Percentiles rank a stretch among this genome's conserved stretches.
Evolutionary conservation across 2,113 vertebrate species (phyloP).

Genomic region (Pantherophis guttatus): DNA sequence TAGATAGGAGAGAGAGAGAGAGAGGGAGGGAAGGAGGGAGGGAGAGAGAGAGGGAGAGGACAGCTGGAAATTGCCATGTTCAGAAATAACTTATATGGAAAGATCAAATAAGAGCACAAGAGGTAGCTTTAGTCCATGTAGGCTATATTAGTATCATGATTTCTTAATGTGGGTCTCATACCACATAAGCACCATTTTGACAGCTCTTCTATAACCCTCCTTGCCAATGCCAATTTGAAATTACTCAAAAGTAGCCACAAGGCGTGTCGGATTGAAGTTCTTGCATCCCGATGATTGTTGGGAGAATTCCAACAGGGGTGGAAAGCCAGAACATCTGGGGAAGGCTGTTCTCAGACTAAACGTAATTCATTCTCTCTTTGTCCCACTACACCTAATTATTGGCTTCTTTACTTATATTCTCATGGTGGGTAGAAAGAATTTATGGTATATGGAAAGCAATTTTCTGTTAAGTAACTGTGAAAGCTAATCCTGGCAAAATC

Average conservation of each 20-base stretch:
- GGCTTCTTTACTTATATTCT: not conserved
- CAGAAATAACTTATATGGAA: slow-evolving; percentile 21
- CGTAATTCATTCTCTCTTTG: not conserved
- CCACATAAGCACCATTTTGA: not conserved
- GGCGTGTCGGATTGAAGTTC: not conserved
- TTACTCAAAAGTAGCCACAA: not conserved
- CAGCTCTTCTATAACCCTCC: not conserved
- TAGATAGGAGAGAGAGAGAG: no score
- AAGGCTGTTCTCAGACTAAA: not conserved
- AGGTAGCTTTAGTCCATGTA: slow-evolving; percentile 53
- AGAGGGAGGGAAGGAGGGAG: no score
- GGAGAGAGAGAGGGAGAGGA: not conserved
- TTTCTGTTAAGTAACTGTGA: not conserved
- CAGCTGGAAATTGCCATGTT: not conserved
- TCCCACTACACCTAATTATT: not conserved
- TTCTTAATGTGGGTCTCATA: not conserved
- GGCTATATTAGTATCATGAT: slow-evolving; percentile 25
- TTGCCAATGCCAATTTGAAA: not conserved
- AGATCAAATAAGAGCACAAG: slow-evolving; percentile 28
- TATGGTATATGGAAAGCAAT: not conserved
- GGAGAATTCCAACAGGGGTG: not conserved
- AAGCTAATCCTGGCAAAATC: not conserved
- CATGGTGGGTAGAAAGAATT: not conserved
- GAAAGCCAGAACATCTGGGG: not conserved
- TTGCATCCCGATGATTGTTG: not conserved